Percentiles rank a stretch among this genome's conserved stretches.
phyloP scores from a whole-genome alignment of 2,888 invertebrate species.

The Coelogynopora nodosa region DNA sequence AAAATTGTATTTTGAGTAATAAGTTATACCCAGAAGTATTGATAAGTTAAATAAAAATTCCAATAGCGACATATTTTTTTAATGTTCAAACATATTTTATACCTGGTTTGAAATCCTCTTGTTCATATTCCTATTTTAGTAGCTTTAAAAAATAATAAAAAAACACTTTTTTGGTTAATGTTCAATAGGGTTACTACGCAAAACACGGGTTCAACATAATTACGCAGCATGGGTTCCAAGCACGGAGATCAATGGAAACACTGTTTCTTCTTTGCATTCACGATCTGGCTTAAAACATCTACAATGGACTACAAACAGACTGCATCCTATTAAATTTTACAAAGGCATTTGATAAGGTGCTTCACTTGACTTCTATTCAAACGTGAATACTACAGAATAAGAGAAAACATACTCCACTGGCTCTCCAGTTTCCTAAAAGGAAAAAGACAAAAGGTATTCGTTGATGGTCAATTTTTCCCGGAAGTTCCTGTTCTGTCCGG shows the following conservation, averaged over 20 bases:
- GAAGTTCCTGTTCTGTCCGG: not conserved
- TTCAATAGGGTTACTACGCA: too few species aligned
- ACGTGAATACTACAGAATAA: not conserved
- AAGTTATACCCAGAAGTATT: too few species aligned
- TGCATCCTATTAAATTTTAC: slow-evolving; percentile 1
- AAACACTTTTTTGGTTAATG: too few species aligned
- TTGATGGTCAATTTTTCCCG: not conserved
- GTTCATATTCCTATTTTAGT: too few species aligned
- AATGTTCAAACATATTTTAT: too few species aligned
- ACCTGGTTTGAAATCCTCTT: too few species aligned
- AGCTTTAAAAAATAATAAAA: too few species aligned
- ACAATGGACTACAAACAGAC: slow-evolving; percentile 19
- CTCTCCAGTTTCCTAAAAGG: not conserved
- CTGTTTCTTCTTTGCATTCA: not conserved
- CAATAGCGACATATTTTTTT: too few species aligned
- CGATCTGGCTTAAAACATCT: not conserved
- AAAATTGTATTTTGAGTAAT: too few species aligned
- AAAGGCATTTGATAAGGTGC: not conserved
- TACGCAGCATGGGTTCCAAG: slow-evolving; percentile 9
- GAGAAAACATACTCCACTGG: not conserved
- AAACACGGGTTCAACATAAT: too few species aligned
- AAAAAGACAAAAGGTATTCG: not conserved
- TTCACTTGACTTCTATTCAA: not conserved
- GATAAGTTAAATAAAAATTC: too few species aligned
- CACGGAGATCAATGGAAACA: not conserved